Evolutionary conservation across 2,113 vertebrate genomes (phyloP).

Genomic region (Tinamus guttatus): DNA sequence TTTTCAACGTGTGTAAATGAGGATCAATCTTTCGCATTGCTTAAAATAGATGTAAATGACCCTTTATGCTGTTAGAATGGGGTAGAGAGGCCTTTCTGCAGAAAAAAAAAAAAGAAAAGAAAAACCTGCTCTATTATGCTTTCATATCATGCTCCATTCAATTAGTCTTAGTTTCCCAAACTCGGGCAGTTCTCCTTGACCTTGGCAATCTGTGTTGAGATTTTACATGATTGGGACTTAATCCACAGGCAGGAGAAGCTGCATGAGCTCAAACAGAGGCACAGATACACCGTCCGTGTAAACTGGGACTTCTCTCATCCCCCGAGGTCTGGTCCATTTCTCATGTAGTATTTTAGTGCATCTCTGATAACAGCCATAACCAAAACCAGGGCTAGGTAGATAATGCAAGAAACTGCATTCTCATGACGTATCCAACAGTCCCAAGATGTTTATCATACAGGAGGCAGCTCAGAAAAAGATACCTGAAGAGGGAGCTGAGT

Average conservation of each 20-base stretch:
- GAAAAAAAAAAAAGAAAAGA: neutral
- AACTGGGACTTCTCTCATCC: neutral
- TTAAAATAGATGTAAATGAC: constrained; percentile 63
- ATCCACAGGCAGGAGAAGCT: neutral
- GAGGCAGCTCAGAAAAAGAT: neutral
- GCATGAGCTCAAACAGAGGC: neutral
- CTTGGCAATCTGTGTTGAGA: neutral
- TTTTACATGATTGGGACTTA: neutral
- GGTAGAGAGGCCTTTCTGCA: constrained; percentile 27
- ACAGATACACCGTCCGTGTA: neutral
- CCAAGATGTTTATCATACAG: neutral
- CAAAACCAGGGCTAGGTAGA: neutral
- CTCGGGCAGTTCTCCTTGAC: neutral
- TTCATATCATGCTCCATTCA: constrained; percentile 18
- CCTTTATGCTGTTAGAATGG: constrained; percentile 42
- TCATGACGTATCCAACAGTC: neutral
- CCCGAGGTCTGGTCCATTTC: neutral
- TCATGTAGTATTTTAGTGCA: neutral
- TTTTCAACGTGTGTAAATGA: constrained; percentile 45
- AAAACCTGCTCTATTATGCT: constrained; percentile 1
- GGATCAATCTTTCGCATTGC: constrained; percentile 11
- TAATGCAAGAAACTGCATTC: neutral
- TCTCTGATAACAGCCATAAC: neutral
- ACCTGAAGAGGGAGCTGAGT: no score
- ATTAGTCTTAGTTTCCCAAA: constrained; percentile 10